Evolutionary conservation across 2,888 invertebrate genomes (phyloP).

Genomic region (Stenoptilia bipunctidactyla): DNA sequence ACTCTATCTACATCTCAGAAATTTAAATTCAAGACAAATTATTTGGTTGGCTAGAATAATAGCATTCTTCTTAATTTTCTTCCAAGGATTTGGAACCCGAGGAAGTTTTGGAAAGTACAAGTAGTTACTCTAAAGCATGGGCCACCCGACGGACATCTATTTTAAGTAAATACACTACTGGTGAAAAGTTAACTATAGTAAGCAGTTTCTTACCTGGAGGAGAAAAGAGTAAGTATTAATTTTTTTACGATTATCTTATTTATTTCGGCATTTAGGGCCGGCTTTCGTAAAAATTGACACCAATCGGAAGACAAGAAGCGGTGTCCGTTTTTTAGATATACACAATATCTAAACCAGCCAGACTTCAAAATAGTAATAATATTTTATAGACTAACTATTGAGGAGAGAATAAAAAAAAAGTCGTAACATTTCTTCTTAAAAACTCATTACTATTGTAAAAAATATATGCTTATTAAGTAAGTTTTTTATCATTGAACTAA

Average conservation of each 20-base stretch:
- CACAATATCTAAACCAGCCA: too few relatives aligned
- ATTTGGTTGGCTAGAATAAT: not conserved
- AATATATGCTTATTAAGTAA: not conserved
- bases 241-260: too few relatives aligned
- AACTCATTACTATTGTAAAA: too few relatives aligned
- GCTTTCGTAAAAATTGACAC: too few relatives aligned
- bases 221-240: slow-evolving; percentile 76
- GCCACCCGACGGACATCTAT: slow-evolving; percentile 79
- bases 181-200: slow-evolving; percentile 91
- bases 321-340: too few relatives aligned
- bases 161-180: slow-evolving; percentile 91
- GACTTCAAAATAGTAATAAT: too few relatives aligned
- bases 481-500: not conserved
- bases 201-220: slow-evolving; percentile 89
- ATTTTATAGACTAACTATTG: too few relatives aligned
- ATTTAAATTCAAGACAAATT: not conserved
- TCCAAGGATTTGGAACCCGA: not conserved
- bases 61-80: not conserved
- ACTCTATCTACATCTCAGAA: too few relatives aligned
- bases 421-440: too few relatives aligned
- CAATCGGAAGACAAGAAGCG: too few relatives aligned
- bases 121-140: slow-evolving; percentile 82
- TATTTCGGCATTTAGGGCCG: too few relatives aligned
- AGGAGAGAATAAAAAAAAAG: too few relatives aligned
- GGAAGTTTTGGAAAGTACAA: slow-evolving; percentile 22